Evolutionary conservation across 2,113 vertebrate genomes (phyloP).

Genomic region (Tragelaphus scriptus): DNA sequence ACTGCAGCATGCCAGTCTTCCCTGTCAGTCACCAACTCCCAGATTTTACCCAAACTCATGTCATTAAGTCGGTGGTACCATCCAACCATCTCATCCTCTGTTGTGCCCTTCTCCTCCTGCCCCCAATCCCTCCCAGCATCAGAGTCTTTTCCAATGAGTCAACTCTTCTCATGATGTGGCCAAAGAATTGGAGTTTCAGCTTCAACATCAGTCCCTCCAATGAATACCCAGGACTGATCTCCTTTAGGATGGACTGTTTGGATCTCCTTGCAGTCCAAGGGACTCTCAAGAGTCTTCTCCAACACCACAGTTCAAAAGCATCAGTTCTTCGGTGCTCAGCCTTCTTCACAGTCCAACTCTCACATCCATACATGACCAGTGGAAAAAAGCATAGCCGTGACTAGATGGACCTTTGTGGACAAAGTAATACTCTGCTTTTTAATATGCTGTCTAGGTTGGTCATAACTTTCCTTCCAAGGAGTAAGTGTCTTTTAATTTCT

Average conservation of each 20-base stretch:
- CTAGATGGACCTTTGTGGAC: background rate
- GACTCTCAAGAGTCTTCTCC: background rate
- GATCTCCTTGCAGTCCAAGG: background rate
- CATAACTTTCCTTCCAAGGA: background rate
- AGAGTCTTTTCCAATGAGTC: background rate
- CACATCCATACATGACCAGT: background rate
- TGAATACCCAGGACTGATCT: background rate
- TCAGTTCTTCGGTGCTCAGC: fast-evolving
- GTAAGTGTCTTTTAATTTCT: background rate
- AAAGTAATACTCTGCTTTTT: background rate
- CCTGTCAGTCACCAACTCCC: background rate
- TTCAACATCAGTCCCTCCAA: background rate
- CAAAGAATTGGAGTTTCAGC: background rate
- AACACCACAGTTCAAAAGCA: background rate
- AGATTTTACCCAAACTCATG: background rate
- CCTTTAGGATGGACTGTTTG: background rate
- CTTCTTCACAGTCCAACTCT: background rate
- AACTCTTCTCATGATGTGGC: background rate
- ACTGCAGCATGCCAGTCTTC: background rate
- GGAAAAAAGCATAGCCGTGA: background rate
- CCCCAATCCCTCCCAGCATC: background rate
- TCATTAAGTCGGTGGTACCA: background rate
- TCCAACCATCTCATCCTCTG: background rate
- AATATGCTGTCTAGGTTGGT: background rate
- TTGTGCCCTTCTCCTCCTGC: background rate